Conservation (phyloP, 2,113 vertebrate genomes). For the Hymenochirus boettgeri region DNA sequence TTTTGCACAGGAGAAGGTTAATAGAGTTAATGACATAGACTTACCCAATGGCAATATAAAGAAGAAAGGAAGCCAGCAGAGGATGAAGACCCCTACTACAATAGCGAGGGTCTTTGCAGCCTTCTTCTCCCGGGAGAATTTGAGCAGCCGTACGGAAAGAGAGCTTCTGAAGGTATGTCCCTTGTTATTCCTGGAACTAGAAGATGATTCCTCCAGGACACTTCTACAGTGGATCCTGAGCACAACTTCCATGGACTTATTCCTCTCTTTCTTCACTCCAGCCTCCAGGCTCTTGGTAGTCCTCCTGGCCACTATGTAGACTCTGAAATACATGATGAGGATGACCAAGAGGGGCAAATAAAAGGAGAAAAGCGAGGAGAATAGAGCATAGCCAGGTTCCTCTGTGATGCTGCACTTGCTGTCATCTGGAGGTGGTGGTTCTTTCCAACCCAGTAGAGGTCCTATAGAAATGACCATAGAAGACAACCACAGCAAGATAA, state of each 20-base stretch:
- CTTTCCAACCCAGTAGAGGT: constrained; percentile 95
- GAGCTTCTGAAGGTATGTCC: constrained; percentile 86
- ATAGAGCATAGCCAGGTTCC: constrained; percentile 92
- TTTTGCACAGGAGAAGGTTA: no score
- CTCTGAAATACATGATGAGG: constrained; percentile 92
- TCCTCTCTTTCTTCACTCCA: constrained; percentile 87
- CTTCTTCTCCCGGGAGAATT: constrained; percentile 96
- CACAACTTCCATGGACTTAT: constrained; percentile 89
- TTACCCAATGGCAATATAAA: constrained; percentile 91
- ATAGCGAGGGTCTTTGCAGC: constrained; percentile 96
- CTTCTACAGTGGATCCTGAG: constrained; percentile 90
- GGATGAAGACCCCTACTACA: constrained; percentile 93
- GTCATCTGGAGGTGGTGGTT: constrained; percentile 81
- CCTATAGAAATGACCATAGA: constrained; percentile 93
- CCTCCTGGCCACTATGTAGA: constrained; percentile 91
- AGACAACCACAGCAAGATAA: constrained; percentile 83
- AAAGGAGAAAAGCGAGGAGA: constrained; percentile 96
- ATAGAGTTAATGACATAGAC: constrained; percentile 46
- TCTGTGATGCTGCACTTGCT: constrained; percentile 89
- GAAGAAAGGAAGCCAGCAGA: constrained; percentile 98
- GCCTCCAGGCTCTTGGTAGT: constrained; percentile 91
- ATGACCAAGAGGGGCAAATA: constrained; percentile 93
- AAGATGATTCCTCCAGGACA: constrained; percentile 65
- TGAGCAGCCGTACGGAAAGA: constrained; percentile 88
- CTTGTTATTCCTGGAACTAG: constrained; percentile 67